A percentile compares a stretch with the other conserved stretches of the same genome.
Conservation (phyloP, 2,797 vertebrate species). For the Lerista edwardsae region DNA sequence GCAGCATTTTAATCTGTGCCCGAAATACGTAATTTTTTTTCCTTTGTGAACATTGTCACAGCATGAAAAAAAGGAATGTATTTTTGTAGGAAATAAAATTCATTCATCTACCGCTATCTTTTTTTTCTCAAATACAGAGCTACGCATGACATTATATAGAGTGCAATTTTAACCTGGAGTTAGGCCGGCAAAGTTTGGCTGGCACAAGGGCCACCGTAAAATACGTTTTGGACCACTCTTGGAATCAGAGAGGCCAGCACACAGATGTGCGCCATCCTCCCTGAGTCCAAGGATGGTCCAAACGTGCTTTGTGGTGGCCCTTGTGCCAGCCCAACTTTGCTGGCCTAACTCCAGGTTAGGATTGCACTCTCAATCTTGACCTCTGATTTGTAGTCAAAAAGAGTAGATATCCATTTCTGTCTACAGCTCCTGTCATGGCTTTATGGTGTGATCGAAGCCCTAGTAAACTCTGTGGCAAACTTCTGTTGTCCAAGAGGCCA, state of each 20-base stretch:
- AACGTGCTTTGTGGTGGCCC: too few species aligned
- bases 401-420: fast-evolving
- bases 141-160: too few species aligned
- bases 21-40: background rate
- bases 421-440: background rate
- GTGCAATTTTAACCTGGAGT: too few species aligned
- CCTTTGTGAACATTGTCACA: background rate
- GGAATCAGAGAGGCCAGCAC: too few species aligned
- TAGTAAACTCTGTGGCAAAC: background rate
- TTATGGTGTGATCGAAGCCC: background rate
- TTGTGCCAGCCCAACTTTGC: too few species aligned
- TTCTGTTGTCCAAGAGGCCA: background rate
- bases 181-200: too few species aligned
- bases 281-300: too few species aligned
- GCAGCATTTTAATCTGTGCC: background rate
- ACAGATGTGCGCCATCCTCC: too few species aligned
- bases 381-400: background rate
- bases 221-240: too few species aligned
- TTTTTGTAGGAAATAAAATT: background rate
- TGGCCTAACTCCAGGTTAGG: too few species aligned
- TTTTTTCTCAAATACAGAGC: too few species aligned
- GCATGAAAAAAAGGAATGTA: background rate
- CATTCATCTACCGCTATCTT: background rate
- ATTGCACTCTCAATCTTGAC: background rate
- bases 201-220: too few species aligned